These are phyloP conservation scores for Hymenopus coronatus DNA, from an alignment of 2,888 invertebrate species.

Conservation along the genomic window DNA sequence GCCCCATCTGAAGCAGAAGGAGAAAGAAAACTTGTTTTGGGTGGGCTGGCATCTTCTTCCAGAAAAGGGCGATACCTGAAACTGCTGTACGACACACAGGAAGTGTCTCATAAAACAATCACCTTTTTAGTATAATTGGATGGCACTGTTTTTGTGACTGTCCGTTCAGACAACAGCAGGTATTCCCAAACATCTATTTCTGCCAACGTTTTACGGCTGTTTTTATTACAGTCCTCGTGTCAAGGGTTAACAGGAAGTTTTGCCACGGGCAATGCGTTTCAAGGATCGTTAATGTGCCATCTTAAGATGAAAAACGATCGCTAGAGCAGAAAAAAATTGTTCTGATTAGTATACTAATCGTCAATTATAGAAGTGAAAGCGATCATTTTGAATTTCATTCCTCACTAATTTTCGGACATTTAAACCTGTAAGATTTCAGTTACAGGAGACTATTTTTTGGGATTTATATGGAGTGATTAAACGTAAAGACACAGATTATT, in stretches of 20 bases:
- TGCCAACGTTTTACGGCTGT: background rate
- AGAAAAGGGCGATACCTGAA: background rate
- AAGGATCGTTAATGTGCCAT: background rate
- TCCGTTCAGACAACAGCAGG: background rate
- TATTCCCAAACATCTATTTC: background rate
- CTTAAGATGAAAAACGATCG: background rate
- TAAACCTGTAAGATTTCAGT: too few relatives aligned
- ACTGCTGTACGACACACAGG: background rate
- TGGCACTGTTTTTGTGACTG: background rate
- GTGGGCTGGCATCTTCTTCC: background rate
- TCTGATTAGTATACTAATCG: too few relatives aligned
- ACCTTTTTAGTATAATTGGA: conserved; percentile 4
- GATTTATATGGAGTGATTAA: too few relatives aligned
- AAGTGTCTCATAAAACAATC: conserved; percentile 7
- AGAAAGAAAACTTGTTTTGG: background rate
- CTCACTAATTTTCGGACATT: too few relatives aligned
- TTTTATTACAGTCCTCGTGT: background rate
- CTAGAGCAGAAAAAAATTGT: background rate
- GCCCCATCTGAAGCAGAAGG: background rate
- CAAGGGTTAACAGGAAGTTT: background rate
- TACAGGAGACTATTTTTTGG: too few relatives aligned
- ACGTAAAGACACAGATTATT: too few relatives aligned
- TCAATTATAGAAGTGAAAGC: too few relatives aligned
- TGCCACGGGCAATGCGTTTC: background rate
- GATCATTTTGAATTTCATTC: too few relatives aligned